Percentiles rank a stretch among this genome's conserved stretches.
These are phyloP conservation scores for Iphiclides podalirius DNA, from an alignment of 2,888 invertebrate genomes.

Conservation along the genomic window DNA sequence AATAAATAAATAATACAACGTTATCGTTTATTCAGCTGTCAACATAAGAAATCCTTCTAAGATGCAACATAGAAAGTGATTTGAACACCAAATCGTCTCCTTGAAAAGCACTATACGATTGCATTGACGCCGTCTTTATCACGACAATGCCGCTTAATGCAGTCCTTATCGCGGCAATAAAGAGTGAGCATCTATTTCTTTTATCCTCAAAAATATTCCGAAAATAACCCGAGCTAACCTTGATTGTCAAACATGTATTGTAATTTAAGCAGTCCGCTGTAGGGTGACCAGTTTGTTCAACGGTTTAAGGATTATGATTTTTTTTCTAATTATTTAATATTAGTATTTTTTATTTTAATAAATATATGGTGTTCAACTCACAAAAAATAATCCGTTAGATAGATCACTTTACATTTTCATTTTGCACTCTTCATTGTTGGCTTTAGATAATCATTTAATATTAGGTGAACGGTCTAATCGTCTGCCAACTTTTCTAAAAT, in stretches of 20 bases:
- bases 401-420: too few relatives aligned
- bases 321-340: background rate
- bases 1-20: too few relatives aligned
- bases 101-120: constrained; percentile 6
- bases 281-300: constrained; percentile 1
- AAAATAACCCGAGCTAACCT: constrained; percentile 19
- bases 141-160: background rate
- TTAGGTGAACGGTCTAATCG: too few relatives aligned
- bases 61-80: too few relatives aligned
- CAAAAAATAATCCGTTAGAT: too few relatives aligned
- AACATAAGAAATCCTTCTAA: too few relatives aligned
- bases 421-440: too few relatives aligned
- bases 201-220: constrained; percentile 7
- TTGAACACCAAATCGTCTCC: too few relatives aligned
- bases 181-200: constrained; percentile 7
- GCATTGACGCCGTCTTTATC: background rate
- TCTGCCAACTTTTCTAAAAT: too few relatives aligned
- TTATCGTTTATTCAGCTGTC: too few relatives aligned
- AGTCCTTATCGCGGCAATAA: background rate
- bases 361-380: too few relatives aligned
- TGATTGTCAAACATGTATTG: constrained; percentile 20
- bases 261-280: background rate
- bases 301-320: background rate
- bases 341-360: background rate
- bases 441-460: too few relatives aligned